A percentile compares a stretch with the other conserved stretches of the same genome.
Evolutionary conservation across 2,797 vertebrate species (phyloP).

Genomic region (Hephaestus fuliginosus): DNA sequence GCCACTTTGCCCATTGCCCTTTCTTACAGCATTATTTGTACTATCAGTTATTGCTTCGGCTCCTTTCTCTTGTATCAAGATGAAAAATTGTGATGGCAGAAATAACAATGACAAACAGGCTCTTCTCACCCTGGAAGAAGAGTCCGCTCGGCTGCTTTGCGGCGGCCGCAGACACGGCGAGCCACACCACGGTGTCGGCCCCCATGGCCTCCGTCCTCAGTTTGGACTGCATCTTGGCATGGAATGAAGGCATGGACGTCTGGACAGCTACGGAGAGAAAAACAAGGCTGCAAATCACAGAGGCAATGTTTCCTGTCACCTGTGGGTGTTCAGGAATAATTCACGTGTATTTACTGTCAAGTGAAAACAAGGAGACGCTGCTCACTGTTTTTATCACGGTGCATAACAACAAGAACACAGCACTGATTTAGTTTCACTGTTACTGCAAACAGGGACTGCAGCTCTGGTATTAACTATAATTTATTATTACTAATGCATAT

Average conservation of each 20-base stretch:
- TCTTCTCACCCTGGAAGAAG: constrained; percentile 89
- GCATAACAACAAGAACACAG: background rate
- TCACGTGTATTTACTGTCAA: background rate
- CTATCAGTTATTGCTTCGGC: background rate
- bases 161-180: constrained; percentile 80
- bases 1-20: background rate
- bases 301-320: background rate
- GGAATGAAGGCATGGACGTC: constrained; percentile 88
- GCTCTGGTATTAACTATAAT: background rate
- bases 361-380: background rate
- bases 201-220: constrained; percentile 88
- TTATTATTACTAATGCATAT: background rate
- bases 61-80: background rate
- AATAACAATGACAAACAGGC: background rate
- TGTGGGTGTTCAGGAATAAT: background rate
- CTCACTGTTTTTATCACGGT: background rate
- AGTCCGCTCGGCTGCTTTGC: constrained; percentile 80
- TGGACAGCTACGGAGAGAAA: constrained; percentile 81
- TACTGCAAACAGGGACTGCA: background rate
- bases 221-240: constrained; percentile 85
- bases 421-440: background rate
- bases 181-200: constrained; percentile 88
- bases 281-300: background rate
- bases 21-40: background rate
- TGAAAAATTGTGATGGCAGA: background rate